phyloP scores from a whole-genome alignment of 2,888 invertebrate species.

The Schizotus pectinicornis region DNA sequence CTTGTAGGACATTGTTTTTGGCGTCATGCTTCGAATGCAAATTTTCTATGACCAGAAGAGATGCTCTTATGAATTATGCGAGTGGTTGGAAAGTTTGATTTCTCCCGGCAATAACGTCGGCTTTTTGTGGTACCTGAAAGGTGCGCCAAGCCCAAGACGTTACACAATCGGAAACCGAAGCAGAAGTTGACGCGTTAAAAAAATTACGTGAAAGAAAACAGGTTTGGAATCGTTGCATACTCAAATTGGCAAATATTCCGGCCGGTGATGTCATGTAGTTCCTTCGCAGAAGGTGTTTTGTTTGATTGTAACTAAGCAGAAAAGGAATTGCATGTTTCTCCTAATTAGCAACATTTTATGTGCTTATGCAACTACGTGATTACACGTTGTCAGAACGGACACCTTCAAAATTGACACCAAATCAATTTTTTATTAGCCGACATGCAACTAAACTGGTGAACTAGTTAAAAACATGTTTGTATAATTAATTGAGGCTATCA shows the following conservation, averaged over 20 bases:
- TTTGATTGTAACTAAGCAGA: constrained; percentile 9
- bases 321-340: constrained; percentile 5
- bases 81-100: too few relatives aligned
- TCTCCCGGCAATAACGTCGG: too few relatives aligned
- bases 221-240: constrained; percentile 28
- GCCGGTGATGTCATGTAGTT: constrained; percentile 40
- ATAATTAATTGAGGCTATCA: background rate
- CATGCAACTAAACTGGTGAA: background rate
- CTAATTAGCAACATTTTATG: background rate
- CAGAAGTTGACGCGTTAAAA: background rate
- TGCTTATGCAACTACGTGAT: background rate
- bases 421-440: background rate
- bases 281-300: constrained; percentile 21
- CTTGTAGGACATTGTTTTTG: too few relatives aligned
- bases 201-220: constrained; percentile 22
- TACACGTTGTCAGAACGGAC: background rate
- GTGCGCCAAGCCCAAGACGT: too few relatives aligned
- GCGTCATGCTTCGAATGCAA: too few relatives aligned
- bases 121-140: too few relatives aligned
- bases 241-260: constrained; percentile 41
- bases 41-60: too few relatives aligned
- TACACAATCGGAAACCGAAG: too few relatives aligned
- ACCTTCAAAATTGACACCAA: background rate
- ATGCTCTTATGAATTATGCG: too few relatives aligned
- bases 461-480: background rate